These are phyloP conservation scores for Macrostomum lignano DNA, from an alignment of 1,140 invertebrate genomes.

Conservation along the genomic window DNA sequence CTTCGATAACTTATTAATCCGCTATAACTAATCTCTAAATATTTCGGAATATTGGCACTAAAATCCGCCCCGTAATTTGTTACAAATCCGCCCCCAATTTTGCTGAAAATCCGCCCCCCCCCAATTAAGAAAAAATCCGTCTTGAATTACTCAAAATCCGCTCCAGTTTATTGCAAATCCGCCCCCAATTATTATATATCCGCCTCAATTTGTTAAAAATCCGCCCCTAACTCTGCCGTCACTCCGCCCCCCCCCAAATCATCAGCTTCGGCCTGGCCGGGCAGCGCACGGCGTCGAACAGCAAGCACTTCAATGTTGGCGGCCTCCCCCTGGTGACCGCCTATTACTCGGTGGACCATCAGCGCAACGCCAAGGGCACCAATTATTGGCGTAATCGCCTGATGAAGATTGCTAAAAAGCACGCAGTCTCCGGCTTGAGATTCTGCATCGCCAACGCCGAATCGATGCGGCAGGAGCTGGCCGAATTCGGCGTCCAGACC, in stretches of 20 bases:
- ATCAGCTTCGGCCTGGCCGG: slow-evolving; percentile 69
- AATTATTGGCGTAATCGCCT: slow-evolving; percentile 12
- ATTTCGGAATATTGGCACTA: slow-evolving; percentile 4
- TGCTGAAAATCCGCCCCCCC: no score
- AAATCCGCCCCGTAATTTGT: not conserved
- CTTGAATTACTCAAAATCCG: no score
- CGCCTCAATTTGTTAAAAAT: no score
- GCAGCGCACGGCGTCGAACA: slow-evolving; percentile 51
- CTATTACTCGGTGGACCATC: slow-evolving; percentile 1
- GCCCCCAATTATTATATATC: no score
- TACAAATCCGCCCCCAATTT: not conserved
- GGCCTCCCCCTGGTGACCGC: slow-evolving; percentile 43
- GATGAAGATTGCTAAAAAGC: slow-evolving; percentile 39
- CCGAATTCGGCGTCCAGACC: slow-evolving; percentile 59
- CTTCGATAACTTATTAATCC: no score
- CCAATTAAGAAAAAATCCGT: no score
- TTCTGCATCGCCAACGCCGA: slow-evolving; percentile 72
- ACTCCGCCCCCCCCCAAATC: no score
- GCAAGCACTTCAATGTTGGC: slow-evolving; percentile 60
- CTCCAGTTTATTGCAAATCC: no score
- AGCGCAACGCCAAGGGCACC: not conserved
- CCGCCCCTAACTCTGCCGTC: no score
- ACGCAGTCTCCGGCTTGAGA: slow-evolving; percentile 37
- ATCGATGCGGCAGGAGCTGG: slow-evolving; percentile 32
- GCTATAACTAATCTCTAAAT: slow-evolving; percentile 3